Evolutionary conservation across 2,797 vertebrate genomes (phyloP), one percentile per base, ranked within the genome.

Genomic region (Tangara arthus): DNA sequence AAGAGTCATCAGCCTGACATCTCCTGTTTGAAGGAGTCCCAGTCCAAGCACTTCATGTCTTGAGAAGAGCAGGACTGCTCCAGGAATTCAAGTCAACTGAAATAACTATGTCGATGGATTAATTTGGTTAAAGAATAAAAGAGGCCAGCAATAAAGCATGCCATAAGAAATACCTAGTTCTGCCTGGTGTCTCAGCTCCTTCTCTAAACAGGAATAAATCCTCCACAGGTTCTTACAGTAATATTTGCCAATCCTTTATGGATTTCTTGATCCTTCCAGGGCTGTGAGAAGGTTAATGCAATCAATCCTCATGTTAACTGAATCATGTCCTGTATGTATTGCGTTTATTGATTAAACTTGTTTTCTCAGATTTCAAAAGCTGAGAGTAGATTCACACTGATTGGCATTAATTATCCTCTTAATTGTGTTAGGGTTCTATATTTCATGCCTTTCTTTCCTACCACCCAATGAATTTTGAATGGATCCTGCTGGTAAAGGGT

Each of bases 351-450:
- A 89, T 89, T 52, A 42, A 73, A 56, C 37, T 70, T 78, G 52
- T 87, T 83, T 55, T 69, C 69, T 87, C 55, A 34, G 8, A 42
- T 87, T 95, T 64, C 49, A 55, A 23, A 41, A 76, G 50, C 55
- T 87, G 21, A 24, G 8, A 7, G 49, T 72, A 59, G 52, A 49
- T 55, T 83, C 55, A 76, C n/a, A 24, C 55, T 76, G n/a, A 15
- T 80, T 83, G 60, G 59, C 50, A 23, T 72, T 77, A 89, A 83
- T 89, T 91, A 56, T 42, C n/a, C 24, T 59, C 30, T 71, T 80
- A 71, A 77, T 76, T 82, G 21, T 46, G 8, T 71, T 75, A 61
- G 55, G 9, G 18, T 80, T 87, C 41, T 11, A 0, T 47, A 32
- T 57, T 72, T 89, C 41, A 32, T 89, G 20, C 53, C 22, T 49